Conservation (phyloP, 2,888 invertebrate genomes). For the Aleiodes alternator region DNA sequence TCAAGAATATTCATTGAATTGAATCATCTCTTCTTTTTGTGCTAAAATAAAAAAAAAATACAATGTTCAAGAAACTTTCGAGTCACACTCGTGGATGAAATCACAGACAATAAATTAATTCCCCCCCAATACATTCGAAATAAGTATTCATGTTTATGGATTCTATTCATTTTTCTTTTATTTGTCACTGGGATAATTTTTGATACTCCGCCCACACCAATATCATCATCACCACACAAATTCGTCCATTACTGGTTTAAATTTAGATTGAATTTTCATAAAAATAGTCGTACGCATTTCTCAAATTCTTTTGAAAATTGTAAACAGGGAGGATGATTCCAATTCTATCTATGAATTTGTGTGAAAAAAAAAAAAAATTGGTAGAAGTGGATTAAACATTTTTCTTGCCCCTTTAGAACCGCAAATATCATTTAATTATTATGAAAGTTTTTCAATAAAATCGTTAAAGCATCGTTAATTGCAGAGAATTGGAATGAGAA, state of each 20-base stretch:
- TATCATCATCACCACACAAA: constrained; percentile 12
- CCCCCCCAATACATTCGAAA: background rate
- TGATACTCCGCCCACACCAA: constrained; percentile 28
- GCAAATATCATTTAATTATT: too few relatives aligned
- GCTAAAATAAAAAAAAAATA: constrained; percentile 11
- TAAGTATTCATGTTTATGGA: background rate
- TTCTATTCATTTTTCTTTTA: constrained; percentile 26
- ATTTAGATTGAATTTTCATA: constrained; percentile 64
- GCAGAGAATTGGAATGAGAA: too few relatives aligned
- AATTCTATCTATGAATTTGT: constrained; percentile 5
- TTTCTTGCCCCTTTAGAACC: too few relatives aligned
- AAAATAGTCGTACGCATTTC: constrained; percentile 65
- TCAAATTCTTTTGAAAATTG: constrained; percentile 61
- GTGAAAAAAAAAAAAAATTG: constrained; percentile 1
- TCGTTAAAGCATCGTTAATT: too few relatives aligned
- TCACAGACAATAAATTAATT: too few relatives aligned
- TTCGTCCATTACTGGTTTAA: constrained; percentile 55
- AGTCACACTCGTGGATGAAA: too few relatives aligned
- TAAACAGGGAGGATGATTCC: constrained; percentile 23
- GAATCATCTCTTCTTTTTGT: background rate
- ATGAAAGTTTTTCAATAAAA: too few relatives aligned
- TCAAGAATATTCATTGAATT: too few relatives aligned
- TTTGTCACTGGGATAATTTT: constrained; percentile 36
- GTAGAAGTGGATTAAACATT: background rate
- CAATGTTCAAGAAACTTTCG: too few relatives aligned